Conservation (phyloP, 1,140 invertebrate species). For the Bombus picipes region DNA sequence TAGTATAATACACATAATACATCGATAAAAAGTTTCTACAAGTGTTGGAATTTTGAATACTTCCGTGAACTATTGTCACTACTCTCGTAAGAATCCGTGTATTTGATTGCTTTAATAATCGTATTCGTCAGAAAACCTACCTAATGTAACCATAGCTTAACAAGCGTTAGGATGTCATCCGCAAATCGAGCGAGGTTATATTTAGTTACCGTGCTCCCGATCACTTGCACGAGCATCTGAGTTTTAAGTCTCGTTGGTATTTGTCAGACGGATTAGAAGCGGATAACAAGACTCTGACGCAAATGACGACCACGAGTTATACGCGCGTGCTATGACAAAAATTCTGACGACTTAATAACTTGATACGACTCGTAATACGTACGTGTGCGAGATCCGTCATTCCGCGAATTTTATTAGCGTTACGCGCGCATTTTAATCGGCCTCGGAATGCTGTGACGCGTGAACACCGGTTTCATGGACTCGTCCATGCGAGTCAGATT, state of each 20-base stretch:
- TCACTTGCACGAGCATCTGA: neutral
- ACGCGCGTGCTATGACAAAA: conserved; percentile 2
- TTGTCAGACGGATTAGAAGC: neutral
- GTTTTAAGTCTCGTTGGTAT: neutral
- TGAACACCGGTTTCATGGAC: neutral
- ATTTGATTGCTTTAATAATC: neutral
- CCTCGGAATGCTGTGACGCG: neutral
- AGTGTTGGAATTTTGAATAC: too few species aligned
- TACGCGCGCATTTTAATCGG: neutral
- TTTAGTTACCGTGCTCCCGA: neutral
- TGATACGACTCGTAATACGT: neutral
- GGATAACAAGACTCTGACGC: conserved; percentile 14
- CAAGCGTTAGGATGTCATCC: neutral
- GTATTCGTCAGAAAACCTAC: neutral
- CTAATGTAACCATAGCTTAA: neutral
- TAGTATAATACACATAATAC: too few species aligned
- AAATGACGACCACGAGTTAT: neutral
- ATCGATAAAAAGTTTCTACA: too few species aligned
- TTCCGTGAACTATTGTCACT: neutral
- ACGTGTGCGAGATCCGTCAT: neutral
- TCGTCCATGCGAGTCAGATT: neutral
- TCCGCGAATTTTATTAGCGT: neutral
- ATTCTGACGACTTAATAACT: neutral
- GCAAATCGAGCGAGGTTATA: neutral
- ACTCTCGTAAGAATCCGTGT: neutral